Percentiles rank a stretch among this genome's conserved stretches.
phyloP scores from a whole-genome alignment of 2,113 vertebrate species.

The Progne subis region DNA sequence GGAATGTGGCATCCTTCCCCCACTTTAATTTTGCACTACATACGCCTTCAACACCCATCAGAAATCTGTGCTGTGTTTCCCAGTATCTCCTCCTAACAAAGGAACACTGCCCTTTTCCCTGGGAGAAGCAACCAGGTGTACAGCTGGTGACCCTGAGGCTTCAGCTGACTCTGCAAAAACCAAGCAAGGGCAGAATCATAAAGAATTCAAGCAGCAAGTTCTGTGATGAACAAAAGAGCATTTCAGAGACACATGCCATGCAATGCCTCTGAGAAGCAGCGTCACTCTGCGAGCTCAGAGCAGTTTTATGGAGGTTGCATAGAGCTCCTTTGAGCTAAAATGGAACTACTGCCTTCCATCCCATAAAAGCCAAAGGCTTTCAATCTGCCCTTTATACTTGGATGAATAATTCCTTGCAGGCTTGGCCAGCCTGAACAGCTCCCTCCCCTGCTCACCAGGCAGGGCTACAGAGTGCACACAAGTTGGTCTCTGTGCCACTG shows the following conservation, averaged over 20 bases:
- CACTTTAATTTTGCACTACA: background rate
- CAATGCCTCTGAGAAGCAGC: background rate
- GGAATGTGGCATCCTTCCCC: background rate
- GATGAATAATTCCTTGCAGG: conserved; percentile 54
- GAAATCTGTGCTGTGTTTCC: background rate
- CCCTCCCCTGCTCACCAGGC: background rate
- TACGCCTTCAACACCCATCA: background rate
- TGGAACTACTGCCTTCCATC: background rate
- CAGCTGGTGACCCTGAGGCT: background rate
- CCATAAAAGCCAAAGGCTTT: conserved; percentile 46
- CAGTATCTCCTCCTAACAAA: background rate
- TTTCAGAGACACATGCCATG: background rate
- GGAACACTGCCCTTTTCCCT: background rate
- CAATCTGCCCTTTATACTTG: conserved; percentile 52
- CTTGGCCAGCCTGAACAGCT: background rate
- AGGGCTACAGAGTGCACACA: background rate
- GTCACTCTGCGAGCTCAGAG: background rate
- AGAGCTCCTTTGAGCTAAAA: conserved; percentile 36
- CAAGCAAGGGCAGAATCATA: background rate
- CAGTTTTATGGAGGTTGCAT: background rate
- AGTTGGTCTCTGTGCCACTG: background rate
- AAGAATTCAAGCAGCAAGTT: background rate
- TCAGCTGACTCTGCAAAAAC: background rate
- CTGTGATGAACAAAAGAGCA: background rate
- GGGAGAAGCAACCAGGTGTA: background rate